Evolutionary conservation across 2,797 vertebrate genomes (phyloP).

Genomic region (Oryzias sinensis): DNA sequence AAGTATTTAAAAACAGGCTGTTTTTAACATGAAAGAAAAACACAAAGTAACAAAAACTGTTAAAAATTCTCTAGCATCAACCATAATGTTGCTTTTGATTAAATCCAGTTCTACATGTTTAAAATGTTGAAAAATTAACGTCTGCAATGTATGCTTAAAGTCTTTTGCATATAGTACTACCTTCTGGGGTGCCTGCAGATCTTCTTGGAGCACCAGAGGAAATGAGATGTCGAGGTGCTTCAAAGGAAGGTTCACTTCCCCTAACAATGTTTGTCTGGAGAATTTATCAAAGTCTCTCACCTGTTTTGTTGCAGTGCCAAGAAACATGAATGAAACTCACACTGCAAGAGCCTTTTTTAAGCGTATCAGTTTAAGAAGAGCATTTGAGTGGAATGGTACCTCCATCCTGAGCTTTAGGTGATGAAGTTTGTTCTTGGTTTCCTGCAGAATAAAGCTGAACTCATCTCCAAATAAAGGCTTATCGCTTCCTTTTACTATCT

Average conservation of each 20-base stretch:
- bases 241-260: constrained; percentile 72
- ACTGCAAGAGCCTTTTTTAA: not conserved
- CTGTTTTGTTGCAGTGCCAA: constrained; percentile 52
- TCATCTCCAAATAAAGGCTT: constrained; percentile 75
- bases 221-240: constrained; percentile 63
- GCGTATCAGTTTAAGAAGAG: too few relatives aligned
- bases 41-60: not conserved
- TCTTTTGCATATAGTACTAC: constrained; percentile 26
- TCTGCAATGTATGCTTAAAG: too few relatives aligned
- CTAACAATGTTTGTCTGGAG: constrained; percentile 76
- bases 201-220: constrained; percentile 71
- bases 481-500: constrained; percentile 70
- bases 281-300: constrained; percentile 80
- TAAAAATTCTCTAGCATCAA: too few relatives aligned
- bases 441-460: constrained; percentile 70
- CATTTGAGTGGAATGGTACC: constrained; percentile 46
- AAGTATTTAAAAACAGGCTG: not conserved
- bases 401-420: constrained; percentile 73
- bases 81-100: too few relatives aligned
- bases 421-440: constrained; percentile 44
- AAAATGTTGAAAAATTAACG: too few relatives aligned
- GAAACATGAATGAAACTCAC: not conserved
- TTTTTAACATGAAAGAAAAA: not conserved
- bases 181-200: constrained; percentile 73
- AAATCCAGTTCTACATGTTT: too few relatives aligned